Evolutionary conservation across 2,888 invertebrate species (phyloP).

Genomic region (Cheilosia scutellata): DNA sequence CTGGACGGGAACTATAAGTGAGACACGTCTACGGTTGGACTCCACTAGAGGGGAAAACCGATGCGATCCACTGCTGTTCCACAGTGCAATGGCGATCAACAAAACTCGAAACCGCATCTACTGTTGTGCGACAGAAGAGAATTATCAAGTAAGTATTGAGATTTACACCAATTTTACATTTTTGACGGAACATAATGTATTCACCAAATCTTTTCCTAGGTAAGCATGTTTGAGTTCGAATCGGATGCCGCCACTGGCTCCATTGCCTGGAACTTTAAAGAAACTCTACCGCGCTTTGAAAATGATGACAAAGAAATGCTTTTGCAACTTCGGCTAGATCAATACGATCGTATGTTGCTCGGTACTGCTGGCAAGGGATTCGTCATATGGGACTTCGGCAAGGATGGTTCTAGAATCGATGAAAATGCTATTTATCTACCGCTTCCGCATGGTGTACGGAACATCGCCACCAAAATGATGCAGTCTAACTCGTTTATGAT

Average conservation of each 20-base stretch:
- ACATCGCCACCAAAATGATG: slow-evolving; percentile 96
- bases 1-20: slow-evolving; percentile 93
- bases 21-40: slow-evolving; percentile 89
- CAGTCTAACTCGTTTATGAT: slow-evolving; percentile 96
- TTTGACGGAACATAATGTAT: too few relatives aligned
- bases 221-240: slow-evolving; percentile 79
- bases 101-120: slow-evolving; percentile 88
- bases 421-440: slow-evolving; percentile 88
- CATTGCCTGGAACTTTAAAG: slow-evolving; percentile 86
- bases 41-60: slow-evolving; percentile 84
- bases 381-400: slow-evolving; percentile 91
- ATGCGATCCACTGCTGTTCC: slow-evolving; percentile 79
- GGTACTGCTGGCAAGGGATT: slow-evolving; percentile 94
- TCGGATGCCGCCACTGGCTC: slow-evolving; percentile 77
- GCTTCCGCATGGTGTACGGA: slow-evolving; percentile 94
- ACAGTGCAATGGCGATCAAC: slow-evolving; percentile 88
- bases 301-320: slow-evolving; percentile 91
- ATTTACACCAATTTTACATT: background rate
- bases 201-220: slow-evolving; percentile 59
- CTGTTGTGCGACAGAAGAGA: slow-evolving; percentile 88
- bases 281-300: slow-evolving; percentile 87
- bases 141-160: slow-evolving; percentile 85
- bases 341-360: slow-evolving; percentile 91
- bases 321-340: slow-evolving; percentile 92
- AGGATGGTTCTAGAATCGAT: slow-evolving; percentile 82